phyloP scores from a whole-genome alignment of 1,140 invertebrate species.

The Spodoptera frugiperda region DNA sequence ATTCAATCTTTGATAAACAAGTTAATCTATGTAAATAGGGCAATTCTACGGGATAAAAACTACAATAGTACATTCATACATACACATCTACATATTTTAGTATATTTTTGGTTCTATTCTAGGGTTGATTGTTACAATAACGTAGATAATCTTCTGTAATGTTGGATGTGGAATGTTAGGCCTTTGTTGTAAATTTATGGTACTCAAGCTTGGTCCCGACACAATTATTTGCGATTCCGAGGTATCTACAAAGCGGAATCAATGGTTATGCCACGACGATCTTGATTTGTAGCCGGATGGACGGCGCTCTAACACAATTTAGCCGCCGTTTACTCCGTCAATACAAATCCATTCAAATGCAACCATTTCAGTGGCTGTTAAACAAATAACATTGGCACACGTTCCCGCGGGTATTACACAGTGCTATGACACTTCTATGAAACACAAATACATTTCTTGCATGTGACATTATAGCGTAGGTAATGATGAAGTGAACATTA shows the following conservation, averaged over 20 bases:
- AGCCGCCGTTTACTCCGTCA: constrained; percentile 17
- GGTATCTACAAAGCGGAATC: not conserved
- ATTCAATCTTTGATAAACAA: not conserved
- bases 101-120: not conserved
- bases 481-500: constrained; percentile 2
- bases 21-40: not conserved
- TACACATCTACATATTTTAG: not conserved
- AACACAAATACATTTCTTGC: constrained; percentile 1
- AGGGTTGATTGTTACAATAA: not conserved
- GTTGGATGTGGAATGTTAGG: constrained; percentile 1
- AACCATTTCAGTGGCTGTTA: not conserved
- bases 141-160: not conserved
- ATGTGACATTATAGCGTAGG: not conserved
- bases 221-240: constrained; percentile 29
- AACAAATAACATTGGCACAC: constrained; percentile 8
- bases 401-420: not conserved
- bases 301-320: constrained; percentile 9
- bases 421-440: constrained; percentile 9
- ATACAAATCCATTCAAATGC: constrained; percentile 22
- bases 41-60: not conserved
- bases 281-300: constrained; percentile 22
- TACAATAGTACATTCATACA: constrained; percentile 1
- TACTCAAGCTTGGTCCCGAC: constrained; percentile 8
- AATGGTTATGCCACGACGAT: not conserved
- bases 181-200: not conserved